Evolutionary conservation across 1,140 invertebrate species (phyloP).

Genomic region (Cotesia glomerata): DNA sequence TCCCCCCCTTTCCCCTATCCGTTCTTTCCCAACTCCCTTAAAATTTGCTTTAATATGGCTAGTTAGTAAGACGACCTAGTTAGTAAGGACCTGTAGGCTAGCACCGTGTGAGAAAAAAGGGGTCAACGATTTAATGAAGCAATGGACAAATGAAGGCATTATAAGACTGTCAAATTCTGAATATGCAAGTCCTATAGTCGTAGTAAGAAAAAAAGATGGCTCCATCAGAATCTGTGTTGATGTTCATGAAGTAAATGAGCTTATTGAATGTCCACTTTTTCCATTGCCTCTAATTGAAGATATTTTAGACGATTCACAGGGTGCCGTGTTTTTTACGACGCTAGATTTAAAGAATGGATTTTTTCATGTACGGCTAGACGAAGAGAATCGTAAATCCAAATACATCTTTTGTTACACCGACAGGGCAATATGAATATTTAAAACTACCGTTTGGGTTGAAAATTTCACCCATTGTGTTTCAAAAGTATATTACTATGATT

Average conservation of each 20-base stretch:
- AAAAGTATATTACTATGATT: slow-evolving; percentile 18
- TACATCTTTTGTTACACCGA: slow-evolving; percentile 16
- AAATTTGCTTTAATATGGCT: too few relatives aligned
- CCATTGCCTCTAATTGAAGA: slow-evolving; percentile 33
- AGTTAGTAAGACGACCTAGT: too few relatives aligned
- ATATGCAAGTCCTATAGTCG: slow-evolving; percentile 57
- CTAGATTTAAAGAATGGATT: slow-evolving; percentile 34
- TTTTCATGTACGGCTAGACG: slow-evolving; percentile 14
- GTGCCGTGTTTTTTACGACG: slow-evolving; percentile 35
- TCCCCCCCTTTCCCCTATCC: too few relatives aligned
- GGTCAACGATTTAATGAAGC: slow-evolving; percentile 22
- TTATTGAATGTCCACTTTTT: slow-evolving; percentile 35
- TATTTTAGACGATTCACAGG: slow-evolving; percentile 17
- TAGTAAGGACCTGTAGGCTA: slow-evolving; percentile 1
- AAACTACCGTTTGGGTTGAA: slow-evolving; percentile 16
- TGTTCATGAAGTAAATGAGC: slow-evolving; percentile 36
- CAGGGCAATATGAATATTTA: slow-evolving; percentile 18
- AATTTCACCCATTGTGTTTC: slow-evolving; percentile 13
- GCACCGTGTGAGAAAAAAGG: neutral
- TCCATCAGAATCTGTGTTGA: slow-evolving; percentile 49
- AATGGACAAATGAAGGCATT: slow-evolving; percentile 22
- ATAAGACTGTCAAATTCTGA: slow-evolving; percentile 46
- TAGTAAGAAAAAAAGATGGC: slow-evolving; percentile 60
- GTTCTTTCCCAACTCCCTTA: too few relatives aligned
- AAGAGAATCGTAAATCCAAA: slow-evolving; percentile 20